Evolutionary conservation across 30 jellyfish, hydroid and myxozoan genomes (phyloP), one percentile per base, ranked within the genome.

Genomic region (Pseudorhiza aurosa): DNA sequence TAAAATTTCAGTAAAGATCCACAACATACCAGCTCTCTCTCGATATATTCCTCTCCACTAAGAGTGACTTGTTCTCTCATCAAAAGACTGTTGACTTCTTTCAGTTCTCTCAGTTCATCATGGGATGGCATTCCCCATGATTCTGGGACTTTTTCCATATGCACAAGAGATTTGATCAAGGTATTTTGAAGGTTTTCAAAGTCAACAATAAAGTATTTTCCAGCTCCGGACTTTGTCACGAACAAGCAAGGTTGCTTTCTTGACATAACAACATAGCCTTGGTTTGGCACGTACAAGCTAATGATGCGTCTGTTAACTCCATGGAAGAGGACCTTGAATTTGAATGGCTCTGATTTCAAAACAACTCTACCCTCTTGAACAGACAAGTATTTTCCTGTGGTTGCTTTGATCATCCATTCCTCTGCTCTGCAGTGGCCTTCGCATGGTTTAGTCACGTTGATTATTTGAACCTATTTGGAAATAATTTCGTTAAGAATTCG

Each of bases 191-290:
- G 57, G 43, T 76, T 59, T 15, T 58, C 71, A 25, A 57, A 76
- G 58, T 81, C 82, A 26, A 81, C 93, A 21, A 68, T 68, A 55
- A 62, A 68, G 78, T 27, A 57, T 39, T 62, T 81, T 50, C 85
- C 85, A 30, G 43, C 32, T 47, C 67, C 50, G n/a, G 80, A 64
- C 17, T 39, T 27, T 36, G 63, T 59, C 35, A 84, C 75, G 39
- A 70, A 46, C 47, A 74, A 59, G 47, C 82, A 56, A 18, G 82
- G 75, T n/a, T 88, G 77, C 53, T 47, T 85, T 10, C 75, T 69
- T 19, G 96, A 85, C 90, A 85, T 56, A 24, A 71, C 77, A 47
- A 85, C 84, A 44, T 50, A 74, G 27, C 96, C 96, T 33, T 58
- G 58, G 33, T 29, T 80, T 36, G 86, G 86, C 8, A 68, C 94